These are phyloP conservation scores for Gasteruption jaculator DNA, from an alignment of 2,888 invertebrate species.

Conservation along the genomic window DNA sequence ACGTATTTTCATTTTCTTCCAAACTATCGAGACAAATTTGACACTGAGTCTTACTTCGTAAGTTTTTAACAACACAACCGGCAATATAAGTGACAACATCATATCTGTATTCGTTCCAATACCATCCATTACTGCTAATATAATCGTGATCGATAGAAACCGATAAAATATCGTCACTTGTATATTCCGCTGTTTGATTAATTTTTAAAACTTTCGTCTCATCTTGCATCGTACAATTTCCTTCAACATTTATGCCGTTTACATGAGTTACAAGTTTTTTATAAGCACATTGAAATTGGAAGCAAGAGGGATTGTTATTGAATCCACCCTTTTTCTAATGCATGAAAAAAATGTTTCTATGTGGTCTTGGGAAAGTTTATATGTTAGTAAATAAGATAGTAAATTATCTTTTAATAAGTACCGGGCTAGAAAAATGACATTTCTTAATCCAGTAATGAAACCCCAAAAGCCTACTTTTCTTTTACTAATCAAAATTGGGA, in stretches of 20 bases:
- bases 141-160: constrained; percentile 2
- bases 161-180: neutral
- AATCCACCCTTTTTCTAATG: constrained; percentile 12
- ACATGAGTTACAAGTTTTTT: constrained; percentile 10
- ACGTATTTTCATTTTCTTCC: neutral
- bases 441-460: neutral
- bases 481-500: neutral
- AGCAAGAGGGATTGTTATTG: constrained; percentile 15
- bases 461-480: neutral
- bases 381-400: constrained; percentile 8
- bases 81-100: neutral
- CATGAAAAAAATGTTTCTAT: constrained; percentile 13
- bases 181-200: too few species aligned
- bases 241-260: too few species aligned
- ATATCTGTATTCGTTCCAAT: neutral
- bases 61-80: neutral
- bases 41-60: neutral
- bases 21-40: neutral
- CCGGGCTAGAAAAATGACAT: neutral
- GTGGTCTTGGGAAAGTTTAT: too few species aligned
- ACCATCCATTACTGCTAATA: neutral
- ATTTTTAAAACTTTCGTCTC: too few species aligned
- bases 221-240: too few species aligned
- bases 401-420: neutral
- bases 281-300: constrained; percentile 1